Conservation (phyloP, 2,888 invertebrate species). For the Notodonta ziczac region DNA sequence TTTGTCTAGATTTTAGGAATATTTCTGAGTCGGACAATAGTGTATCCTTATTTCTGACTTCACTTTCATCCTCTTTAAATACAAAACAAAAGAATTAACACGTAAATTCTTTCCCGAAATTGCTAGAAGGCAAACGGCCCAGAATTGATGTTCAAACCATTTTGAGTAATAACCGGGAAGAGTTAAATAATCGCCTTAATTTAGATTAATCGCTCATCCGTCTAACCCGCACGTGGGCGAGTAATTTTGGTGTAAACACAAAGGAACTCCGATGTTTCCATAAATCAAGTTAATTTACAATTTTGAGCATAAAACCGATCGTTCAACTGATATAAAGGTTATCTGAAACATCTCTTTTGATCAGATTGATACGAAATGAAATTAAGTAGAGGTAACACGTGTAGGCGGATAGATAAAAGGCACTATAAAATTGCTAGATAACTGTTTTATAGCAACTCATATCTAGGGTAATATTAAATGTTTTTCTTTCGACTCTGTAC, state of each 20-base stretch:
- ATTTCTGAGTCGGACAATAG: no score
- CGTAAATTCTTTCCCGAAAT: conserved; percentile 29
- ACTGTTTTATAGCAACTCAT: no score
- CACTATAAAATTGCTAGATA: no score
- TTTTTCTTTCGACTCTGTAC: no score
- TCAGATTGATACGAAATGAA: background rate
- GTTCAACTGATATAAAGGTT: conserved; percentile 1
- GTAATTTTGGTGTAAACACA: conserved; percentile 48
- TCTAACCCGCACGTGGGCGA: conserved; percentile 50
- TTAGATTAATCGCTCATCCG: conserved; percentile 69
- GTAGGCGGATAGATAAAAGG: no score
- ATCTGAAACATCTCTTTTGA: conserved; percentile 2
- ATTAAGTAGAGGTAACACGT: no score
- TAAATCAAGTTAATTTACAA: conserved; percentile 51
- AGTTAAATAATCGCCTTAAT: conserved; percentile 72
- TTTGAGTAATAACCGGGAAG: conserved; percentile 59
- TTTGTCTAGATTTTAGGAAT: no score
- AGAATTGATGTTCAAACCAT: conserved; percentile 37
- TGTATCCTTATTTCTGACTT: no score
- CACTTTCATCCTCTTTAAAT: background rate
- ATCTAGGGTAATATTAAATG: no score
- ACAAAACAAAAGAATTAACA: background rate
- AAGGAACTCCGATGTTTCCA: conserved; percentile 40
- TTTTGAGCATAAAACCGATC: conserved; percentile 11
- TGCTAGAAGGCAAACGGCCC: conserved; percentile 37